A percentile compares a stretch with the other conserved stretches of the same genome.
phyloP scores from a whole-genome alignment of 2,888 invertebrate species.

The Ectemnius continuus region DNA sequence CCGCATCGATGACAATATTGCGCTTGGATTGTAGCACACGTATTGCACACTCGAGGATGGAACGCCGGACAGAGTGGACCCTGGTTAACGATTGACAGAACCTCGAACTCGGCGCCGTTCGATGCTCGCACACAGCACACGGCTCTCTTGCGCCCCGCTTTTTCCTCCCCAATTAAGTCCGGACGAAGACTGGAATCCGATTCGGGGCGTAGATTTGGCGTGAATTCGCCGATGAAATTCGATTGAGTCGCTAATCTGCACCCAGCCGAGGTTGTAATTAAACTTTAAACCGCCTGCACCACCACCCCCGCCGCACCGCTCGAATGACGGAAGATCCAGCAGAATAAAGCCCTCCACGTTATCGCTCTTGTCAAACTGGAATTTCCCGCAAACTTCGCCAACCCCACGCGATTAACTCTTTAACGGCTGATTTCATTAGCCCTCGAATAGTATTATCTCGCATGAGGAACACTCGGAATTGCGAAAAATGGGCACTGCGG shows the following conservation, averaged over 20 bases:
- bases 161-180: slow-evolving; percentile 13
- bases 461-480: too few species aligned
- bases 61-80: too few species aligned
- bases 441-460: too few species aligned
- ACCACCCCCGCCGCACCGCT: not conserved
- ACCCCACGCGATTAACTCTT: too few species aligned
- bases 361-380: slow-evolving; percentile 12
- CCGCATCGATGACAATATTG: too few species aligned
- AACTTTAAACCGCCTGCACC: slow-evolving; percentile 21
- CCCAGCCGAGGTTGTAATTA: slow-evolving; percentile 38
- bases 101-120: too few species aligned
- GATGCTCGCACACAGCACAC: too few species aligned
- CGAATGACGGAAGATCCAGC: not conserved
- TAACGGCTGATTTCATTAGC: too few species aligned
- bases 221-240: slow-evolving; percentile 35
- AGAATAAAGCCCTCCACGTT: not conserved
- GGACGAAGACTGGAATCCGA: slow-evolving; percentile 20
- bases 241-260: slow-evolving; percentile 32
- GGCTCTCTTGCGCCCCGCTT: not conserved
- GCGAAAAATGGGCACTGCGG: too few species aligned
- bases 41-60: too few species aligned
- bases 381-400: slow-evolving; percentile 6
- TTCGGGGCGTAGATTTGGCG: slow-evolving; percentile 25
- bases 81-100: too few species aligned
- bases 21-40: too few species aligned